Conservation (phyloP, 2,888 invertebrate genomes). For the Tipula vernalis region DNA sequence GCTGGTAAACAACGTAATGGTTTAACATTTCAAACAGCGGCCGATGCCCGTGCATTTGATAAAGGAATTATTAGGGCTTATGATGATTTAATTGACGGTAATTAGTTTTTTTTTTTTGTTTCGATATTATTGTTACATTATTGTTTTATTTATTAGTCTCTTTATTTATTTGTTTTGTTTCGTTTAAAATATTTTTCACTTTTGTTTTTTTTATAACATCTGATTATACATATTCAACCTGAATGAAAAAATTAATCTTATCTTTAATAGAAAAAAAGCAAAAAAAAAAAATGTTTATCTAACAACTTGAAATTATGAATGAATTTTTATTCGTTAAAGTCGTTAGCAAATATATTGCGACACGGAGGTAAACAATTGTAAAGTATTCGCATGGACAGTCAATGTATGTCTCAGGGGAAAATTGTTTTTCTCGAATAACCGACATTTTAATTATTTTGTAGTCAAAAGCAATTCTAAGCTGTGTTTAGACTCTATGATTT, state of each 20-base stretch:
- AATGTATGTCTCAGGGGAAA: neutral
- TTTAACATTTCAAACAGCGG: constrained; percentile 89
- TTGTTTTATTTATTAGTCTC: constrained; percentile 16
- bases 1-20: constrained; percentile 92
- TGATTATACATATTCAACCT: neutral
- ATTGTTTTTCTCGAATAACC: too few relatives aligned
- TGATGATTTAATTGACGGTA: constrained; percentile 84
- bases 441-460: too few relatives aligned
- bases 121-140: neutral
- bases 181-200: neutral
- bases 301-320: neutral
- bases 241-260: neutral
- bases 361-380: neutral
- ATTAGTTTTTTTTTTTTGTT: constrained; percentile 25
- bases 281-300: neutral
- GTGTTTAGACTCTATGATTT: too few relatives aligned
- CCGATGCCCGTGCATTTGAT: constrained; percentile 88
- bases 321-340: neutral
- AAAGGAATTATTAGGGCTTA: constrained; percentile 81
- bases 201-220: constrained; percentile 8
- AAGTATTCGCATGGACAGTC: neutral
- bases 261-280: neutral
- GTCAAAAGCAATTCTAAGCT: too few relatives aligned
- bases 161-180: constrained; percentile 13
- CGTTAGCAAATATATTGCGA: neutral